Evolutionary conservation across 2,113 vertebrate genomes (phyloP).

Genomic region (Corythaixoides concolor): DNA sequence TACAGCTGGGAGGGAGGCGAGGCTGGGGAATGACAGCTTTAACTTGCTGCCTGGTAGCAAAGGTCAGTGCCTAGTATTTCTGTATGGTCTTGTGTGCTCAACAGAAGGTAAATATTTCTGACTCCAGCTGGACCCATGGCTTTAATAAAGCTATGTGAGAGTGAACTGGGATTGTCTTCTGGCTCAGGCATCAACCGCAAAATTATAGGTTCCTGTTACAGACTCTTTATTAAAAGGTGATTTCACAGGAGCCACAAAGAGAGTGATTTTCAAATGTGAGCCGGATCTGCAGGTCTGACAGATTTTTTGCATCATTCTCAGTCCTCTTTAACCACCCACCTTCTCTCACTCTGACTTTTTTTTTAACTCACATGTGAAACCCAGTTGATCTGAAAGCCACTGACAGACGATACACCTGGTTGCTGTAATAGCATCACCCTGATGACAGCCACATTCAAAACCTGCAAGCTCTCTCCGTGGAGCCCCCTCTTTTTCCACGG

Average conservation of each 20-base stretch:
- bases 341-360: background rate
- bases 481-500: background rate
- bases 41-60: background rate
- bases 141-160: background rate
- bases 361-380: background rate
- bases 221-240: background rate
- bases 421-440: background rate
- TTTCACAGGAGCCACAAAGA: background rate
- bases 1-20: background rate
- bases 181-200: background rate
- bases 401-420: background rate
- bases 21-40: rapidly evolving
- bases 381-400: background rate
- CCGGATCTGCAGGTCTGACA: slow-evolving; percentile 6
- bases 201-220: background rate
- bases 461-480: background rate
- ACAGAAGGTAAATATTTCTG: background rate
- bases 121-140: background rate
- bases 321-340: background rate
- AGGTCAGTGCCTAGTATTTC: background rate
- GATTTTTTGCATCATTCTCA: background rate
- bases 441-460: rapidly evolving
- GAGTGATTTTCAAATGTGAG: slow-evolving; percentile 5
- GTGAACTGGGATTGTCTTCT: background rate
- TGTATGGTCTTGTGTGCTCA: background rate